A percentile compares a stretch with the other conserved stretches of the same genome.
phyloP scores from a whole-genome alignment of 2,113 vertebrate genomes.

The Burhinus oedicnemus region DNA sequence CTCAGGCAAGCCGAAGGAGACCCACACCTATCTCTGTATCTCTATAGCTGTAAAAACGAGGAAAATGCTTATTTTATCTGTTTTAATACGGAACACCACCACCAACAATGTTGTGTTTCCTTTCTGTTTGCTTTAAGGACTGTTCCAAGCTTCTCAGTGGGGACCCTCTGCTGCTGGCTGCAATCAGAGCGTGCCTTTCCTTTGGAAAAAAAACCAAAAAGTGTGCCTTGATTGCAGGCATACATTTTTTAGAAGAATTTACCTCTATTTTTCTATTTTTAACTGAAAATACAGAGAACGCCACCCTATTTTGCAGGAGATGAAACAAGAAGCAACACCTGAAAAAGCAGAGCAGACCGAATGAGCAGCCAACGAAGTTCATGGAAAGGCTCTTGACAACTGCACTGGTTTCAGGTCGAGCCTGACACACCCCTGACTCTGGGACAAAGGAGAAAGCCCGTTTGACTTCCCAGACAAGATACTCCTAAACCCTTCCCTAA shows the following conservation, averaged over 20 bases:
- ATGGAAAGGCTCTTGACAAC: background rate
- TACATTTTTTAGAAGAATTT: background rate
- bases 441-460: background rate
- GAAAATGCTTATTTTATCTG: background rate
- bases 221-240: background rate
- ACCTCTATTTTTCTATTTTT: background rate
- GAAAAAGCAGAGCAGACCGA: background rate
- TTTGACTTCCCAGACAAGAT: background rate
- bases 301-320: background rate
- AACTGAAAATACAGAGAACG: background rate
- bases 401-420: background rate
- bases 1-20: background rate
- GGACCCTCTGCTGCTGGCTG: background rate
- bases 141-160: background rate
- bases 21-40: accelerated
- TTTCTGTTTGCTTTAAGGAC: background rate
- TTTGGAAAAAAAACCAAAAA: background rate
- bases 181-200: background rate
- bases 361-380: background rate
- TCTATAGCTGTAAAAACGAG: background rate
- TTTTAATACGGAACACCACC: background rate
- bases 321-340: background rate
- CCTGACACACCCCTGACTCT: background rate
- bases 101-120: background rate
- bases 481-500: background rate